A percentile compares a stretch with the other conserved stretches of the same genome.
Evolutionary conservation across 2,888 invertebrate species (phyloP).

Genomic region (Lingula anatina): DNA sequence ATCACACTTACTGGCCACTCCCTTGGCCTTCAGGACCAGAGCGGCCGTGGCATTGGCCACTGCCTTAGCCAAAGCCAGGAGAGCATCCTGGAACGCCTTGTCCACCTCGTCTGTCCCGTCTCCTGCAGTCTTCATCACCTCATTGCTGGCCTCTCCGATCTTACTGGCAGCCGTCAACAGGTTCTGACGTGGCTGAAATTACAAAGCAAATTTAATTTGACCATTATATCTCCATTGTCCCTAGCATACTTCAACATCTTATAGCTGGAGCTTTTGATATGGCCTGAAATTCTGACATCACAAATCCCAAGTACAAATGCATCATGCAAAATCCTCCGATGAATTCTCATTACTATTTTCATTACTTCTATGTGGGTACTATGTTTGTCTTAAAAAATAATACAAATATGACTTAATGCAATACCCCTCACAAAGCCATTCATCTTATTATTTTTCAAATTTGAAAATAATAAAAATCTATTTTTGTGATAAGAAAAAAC

Average conservation of each 20-base stretch:
- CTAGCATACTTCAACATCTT: too few species aligned
- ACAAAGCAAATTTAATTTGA: too few species aligned
- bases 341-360: background rate
- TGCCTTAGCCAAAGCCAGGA: slow-evolving; percentile 89
- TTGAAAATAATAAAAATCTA: background rate
- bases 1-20: slow-evolving; percentile 82
- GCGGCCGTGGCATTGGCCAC: slow-evolving; percentile 98
- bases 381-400: too few species aligned
- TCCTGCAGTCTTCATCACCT: slow-evolving; percentile 73
- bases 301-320: background rate
- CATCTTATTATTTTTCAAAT: background rate
- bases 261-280: too few species aligned
- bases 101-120: slow-evolving; percentile 64
- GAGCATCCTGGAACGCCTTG: slow-evolving; percentile 65
- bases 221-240: too few species aligned
- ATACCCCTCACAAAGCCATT: background rate
- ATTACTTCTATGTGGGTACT: too few species aligned
- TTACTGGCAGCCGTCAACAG: slow-evolving; percentile 86
- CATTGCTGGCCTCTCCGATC: slow-evolving; percentile 91
- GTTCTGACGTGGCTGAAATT: slow-evolving; percentile 83
- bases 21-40: slow-evolving; percentile 91
- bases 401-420: background rate
- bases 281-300: too few species aligned
- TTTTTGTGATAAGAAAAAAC: too few species aligned
- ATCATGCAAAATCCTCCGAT: background rate